A percentile compares a stretch with the other conserved stretches of the same genome.
phyloP scores from a whole-genome alignment of 2,888 invertebrate species.

The Diploptera punctata region DNA sequence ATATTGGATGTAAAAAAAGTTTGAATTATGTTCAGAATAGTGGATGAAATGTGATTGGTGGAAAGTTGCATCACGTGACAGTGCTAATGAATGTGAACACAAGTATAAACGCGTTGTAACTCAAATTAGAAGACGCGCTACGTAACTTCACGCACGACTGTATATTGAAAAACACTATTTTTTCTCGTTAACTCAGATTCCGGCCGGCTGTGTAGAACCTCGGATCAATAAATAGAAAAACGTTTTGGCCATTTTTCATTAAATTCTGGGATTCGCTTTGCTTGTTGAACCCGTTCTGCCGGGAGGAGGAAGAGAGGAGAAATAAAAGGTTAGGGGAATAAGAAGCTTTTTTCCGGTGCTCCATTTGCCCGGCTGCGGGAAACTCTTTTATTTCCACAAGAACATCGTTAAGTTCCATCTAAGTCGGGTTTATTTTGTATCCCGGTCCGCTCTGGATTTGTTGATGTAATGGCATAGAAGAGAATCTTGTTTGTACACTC shows the following conservation, averaged over 20 bases:
- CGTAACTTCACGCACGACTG: too few relatives aligned
- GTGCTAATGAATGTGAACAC: too few relatives aligned
- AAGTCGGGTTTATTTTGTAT: conserved; percentile 44
- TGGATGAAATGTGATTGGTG: too few relatives aligned
- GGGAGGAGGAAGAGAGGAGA: neutral
- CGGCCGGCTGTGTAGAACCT: neutral
- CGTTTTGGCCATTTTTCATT: conserved; percentile 24
- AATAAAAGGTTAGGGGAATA: conserved; percentile 34
- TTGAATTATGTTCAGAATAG: too few relatives aligned
- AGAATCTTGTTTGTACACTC: conserved; percentile 26
- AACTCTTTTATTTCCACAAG: conserved; percentile 43
- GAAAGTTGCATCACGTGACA: too few relatives aligned
- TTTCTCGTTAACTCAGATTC: neutral
- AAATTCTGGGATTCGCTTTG: neutral
- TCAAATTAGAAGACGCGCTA: too few relatives aligned
- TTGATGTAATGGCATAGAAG: conserved; percentile 42
- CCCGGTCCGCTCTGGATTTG: conserved; percentile 42
- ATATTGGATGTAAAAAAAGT: too few relatives aligned
- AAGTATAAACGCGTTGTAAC: too few relatives aligned
- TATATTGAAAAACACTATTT: too few relatives aligned
- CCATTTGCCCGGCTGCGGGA: conserved; percentile 41
- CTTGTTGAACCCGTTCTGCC: neutral
- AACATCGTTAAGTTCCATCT: conserved; percentile 45
- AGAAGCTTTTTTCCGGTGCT: conserved; percentile 43
- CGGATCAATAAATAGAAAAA: conserved; percentile 8